phyloP scores from a whole-genome alignment of 2,888 invertebrate species.

The Galerucella pusilla region DNA sequence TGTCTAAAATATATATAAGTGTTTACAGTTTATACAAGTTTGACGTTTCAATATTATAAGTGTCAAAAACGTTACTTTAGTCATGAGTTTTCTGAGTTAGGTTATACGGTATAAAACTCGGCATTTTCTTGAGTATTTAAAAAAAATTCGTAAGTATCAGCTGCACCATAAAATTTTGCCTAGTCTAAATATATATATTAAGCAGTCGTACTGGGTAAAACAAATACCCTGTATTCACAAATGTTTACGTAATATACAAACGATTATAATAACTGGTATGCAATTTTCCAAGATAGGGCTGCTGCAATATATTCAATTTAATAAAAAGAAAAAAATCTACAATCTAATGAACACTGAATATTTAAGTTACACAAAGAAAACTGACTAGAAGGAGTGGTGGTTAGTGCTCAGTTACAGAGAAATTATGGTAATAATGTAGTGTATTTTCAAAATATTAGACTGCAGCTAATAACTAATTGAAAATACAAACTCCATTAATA shows the following conservation, averaged over 20 bases:
- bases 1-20: too few species aligned
- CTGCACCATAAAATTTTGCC: not conserved
- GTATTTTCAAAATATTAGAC: not conserved
- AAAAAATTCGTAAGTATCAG: not conserved
- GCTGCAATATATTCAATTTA: not conserved
- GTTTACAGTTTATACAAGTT: too few species aligned
- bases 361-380: conserved; percentile 9
- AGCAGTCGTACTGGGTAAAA: not conserved
- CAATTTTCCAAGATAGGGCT: not conserved
- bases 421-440: not conserved
- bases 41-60: too few species aligned
- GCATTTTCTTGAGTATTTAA: too few species aligned
- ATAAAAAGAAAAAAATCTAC: not conserved
- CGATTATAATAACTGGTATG: not conserved
- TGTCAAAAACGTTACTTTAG: too few species aligned
- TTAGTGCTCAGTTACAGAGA: not conserved
- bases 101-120: too few species aligned
- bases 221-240: conserved; percentile 6
- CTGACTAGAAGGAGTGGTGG: conserved; percentile 1
- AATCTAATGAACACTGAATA: conserved; percentile 12
- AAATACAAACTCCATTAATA: not conserved
- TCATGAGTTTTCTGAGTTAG: too few species aligned
- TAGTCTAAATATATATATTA: conserved; percentile 5
- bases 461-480: not conserved
- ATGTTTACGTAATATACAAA: not conserved